Conservation (phyloP, 2,888 invertebrate species). For the Penaeus monodon region DNA sequence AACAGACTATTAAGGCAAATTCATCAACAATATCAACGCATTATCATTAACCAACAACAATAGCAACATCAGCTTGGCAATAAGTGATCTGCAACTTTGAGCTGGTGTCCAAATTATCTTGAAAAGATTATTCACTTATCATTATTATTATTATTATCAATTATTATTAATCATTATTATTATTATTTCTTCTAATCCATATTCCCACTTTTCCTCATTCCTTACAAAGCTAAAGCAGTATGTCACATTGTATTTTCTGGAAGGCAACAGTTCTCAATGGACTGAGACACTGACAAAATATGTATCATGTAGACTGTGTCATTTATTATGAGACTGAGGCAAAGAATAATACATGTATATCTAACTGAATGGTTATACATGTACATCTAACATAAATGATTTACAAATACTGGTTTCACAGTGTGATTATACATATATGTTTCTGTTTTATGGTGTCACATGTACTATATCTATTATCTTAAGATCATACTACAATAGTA, state of each 20-base stretch:
- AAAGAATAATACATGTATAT: too few species aligned
- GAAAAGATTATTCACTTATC: too few species aligned
- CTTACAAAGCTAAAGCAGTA: conserved; percentile 27
- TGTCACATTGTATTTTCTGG: conserved; percentile 16
- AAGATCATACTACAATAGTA: too few species aligned
- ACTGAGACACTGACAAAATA: conserved; percentile 5
- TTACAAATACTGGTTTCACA: too few species aligned
- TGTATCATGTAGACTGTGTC: background rate
- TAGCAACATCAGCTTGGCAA: conserved; percentile 31
- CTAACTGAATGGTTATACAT: too few species aligned
- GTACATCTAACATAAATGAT: too few species aligned
- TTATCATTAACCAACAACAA: conserved; percentile 37
- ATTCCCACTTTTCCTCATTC: conserved; percentile 10
- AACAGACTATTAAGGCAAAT: conserved; percentile 56
- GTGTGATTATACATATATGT: too few species aligned
- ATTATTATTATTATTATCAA: too few species aligned
- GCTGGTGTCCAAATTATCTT: conserved; percentile 19
- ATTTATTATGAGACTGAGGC: background rate
- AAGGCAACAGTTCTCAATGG: conserved; percentile 28
- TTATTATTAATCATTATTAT: too few species aligned
- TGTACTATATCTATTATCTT: too few species aligned
- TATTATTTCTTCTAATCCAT: too few species aligned
- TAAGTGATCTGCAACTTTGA: conserved; percentile 36
- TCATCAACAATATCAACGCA: conserved; percentile 53
- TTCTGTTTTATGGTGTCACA: too few species aligned